A percentile compares a stretch with the other conserved stretches of the same genome.
These are phyloP conservation scores for Phyllostomus hastatus DNA, from an alignment of 2,113 vertebrate genomes.

Conservation along the genomic window DNA sequence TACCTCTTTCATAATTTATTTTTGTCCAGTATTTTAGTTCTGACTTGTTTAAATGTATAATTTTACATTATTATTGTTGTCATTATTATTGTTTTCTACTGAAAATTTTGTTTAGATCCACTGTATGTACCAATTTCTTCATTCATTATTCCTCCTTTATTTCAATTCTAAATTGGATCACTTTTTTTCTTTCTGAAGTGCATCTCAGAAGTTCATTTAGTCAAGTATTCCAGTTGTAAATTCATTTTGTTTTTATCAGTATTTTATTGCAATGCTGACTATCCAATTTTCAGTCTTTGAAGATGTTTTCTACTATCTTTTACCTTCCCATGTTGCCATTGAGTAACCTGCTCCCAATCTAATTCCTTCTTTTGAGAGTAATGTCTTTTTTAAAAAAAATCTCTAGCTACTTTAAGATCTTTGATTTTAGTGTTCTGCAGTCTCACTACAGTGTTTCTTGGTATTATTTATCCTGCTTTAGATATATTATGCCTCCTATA, in stretches of 20 bases:
- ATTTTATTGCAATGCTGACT: neutral
- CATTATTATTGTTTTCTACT: neutral
- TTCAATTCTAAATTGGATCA: neutral
- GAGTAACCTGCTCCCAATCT: neutral
- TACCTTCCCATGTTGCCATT: neutral
- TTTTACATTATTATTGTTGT: neutral
- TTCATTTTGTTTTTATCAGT: neutral
- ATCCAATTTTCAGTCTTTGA: neutral
- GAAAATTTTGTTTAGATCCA: neutral
- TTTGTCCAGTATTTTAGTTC: neutral
- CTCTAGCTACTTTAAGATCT: neutral
- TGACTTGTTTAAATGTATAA: neutral
- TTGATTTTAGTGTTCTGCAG: neutral
- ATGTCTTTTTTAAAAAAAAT: neutral
- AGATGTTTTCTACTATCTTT: neutral
- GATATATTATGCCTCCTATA: neutral
- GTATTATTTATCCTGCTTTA: neutral
- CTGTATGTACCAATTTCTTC: neutral
- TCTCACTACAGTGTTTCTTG: neutral
- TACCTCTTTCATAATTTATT: neutral
- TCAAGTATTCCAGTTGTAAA: neutral
- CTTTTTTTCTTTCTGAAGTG: constrained; percentile 10
- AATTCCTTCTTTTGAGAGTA: neutral
- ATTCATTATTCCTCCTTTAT: neutral
- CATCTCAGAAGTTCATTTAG: neutral